Evolutionary conservation across 1,140 invertebrate genomes (phyloP).

Genomic region (Drosophila yakuba): DNA sequence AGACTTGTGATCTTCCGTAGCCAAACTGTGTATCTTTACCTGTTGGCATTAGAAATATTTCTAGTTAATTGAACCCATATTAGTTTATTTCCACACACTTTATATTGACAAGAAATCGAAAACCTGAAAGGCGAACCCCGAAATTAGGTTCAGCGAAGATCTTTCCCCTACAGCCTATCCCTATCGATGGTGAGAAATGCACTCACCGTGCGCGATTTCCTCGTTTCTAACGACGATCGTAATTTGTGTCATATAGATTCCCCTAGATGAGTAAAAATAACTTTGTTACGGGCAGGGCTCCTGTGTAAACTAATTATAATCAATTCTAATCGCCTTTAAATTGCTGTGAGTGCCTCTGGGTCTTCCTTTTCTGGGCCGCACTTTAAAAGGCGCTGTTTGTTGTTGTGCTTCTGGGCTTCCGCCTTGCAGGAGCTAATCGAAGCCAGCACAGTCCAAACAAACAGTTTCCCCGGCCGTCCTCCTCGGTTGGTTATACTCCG

Average conservation of each 20-base stretch:
- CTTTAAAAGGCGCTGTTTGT: slow-evolving; percentile 68
- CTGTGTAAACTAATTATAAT: slow-evolving; percentile 78
- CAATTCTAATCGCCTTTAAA: slow-evolving; percentile 84
- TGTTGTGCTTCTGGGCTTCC: slow-evolving; percentile 50
- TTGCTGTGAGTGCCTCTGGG: slow-evolving; percentile 58
- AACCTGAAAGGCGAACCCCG: no score
- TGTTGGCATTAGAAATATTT: no score
- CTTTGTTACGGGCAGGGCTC: slow-evolving; percentile 55
- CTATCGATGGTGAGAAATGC: neutral
- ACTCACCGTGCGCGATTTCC: no score
- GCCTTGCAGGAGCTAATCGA: slow-evolving; percentile 50
- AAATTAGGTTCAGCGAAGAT: neutral
- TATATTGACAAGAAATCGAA: no score
- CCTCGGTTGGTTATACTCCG: neutral
- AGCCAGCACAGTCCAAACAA: slow-evolving; percentile 16
- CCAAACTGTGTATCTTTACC: no score
- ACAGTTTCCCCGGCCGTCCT: neutral
- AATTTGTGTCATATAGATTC: slow-evolving; percentile 61
- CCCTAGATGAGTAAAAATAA: slow-evolving; percentile 75
- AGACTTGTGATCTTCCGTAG: no score
- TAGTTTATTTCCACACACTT: no score
- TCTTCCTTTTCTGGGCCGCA: slow-evolving; percentile 67
- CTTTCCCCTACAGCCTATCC: neutral
- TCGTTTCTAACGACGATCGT: slow-evolving; percentile 28
- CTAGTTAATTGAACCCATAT: no score